Percentiles rank a stretch among this genome's conserved stretches.
Conservation (phyloP, 1,140 invertebrate species). For the Cotesia glomerata region DNA sequence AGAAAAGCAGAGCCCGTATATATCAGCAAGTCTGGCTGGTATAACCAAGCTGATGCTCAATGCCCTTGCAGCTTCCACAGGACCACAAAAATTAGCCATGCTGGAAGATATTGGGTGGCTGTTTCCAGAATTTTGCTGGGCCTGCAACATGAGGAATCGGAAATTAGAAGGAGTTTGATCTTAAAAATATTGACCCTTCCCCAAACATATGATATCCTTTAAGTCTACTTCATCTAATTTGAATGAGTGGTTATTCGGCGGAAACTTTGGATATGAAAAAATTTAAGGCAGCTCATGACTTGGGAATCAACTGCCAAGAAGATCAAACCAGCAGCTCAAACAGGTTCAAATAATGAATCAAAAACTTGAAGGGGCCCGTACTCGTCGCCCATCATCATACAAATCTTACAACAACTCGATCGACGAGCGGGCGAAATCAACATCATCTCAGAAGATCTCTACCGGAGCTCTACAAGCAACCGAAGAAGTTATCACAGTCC, state of each 20-base stretch:
- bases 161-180: slow-evolving; percentile 27
- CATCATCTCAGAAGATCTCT: not conserved
- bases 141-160: slow-evolving; percentile 26
- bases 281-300: no score
- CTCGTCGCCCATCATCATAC: not conserved
- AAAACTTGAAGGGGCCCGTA: slow-evolving; percentile 26
- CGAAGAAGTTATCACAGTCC: no score
- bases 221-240: not conserved
- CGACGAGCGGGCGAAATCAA: slow-evolving; percentile 8
- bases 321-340: no score
- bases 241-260: slow-evolving; percentile 29
- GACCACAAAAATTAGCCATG: no score
- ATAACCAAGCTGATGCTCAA: not conserved
- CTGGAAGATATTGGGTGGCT: slow-evolving; percentile 8
- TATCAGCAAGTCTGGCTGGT: slow-evolving; percentile 6
- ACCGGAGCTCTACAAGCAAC: not conserved
- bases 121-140: slow-evolving; percentile 19
- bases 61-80: not conserved
- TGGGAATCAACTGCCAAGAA: no score
- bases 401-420: not conserved
- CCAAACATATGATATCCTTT: slow-evolving; percentile 22
- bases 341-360: no score
- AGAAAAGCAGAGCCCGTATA: slow-evolving; percentile 20
- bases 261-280: slow-evolving; percentile 24
- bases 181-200: slow-evolving; percentile 24